These are phyloP conservation scores for Tetraneura akinire DNA, from an alignment of 1,140 invertebrate genomes.

Conservation along the genomic window DNA sequence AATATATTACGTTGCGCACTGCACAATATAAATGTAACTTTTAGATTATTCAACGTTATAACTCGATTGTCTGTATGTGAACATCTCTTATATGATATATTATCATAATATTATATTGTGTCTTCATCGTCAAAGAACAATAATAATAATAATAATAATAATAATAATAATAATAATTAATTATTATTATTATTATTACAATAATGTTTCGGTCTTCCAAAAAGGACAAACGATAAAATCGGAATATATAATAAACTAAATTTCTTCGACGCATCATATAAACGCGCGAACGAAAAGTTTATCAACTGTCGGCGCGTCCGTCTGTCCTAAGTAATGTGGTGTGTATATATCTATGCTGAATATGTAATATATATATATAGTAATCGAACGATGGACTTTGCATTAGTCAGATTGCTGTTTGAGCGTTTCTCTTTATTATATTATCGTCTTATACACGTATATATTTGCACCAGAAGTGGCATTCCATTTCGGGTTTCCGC, in stretches of 20 bases:
- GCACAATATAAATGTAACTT: not conserved
- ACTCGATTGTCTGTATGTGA: conserved; percentile 26
- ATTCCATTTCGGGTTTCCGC: not conserved
- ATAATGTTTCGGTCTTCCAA: not conserved
- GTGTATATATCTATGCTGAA: too few relatives aligned
- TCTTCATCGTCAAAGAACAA: too few relatives aligned
- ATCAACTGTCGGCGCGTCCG: not conserved
- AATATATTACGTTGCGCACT: too few relatives aligned
- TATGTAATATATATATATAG: too few relatives aligned
- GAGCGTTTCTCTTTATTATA: not conserved
- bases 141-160: too few relatives aligned
- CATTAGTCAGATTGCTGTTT: conserved; percentile 32
- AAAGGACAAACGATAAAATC: conserved; percentile 26
- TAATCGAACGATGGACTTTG: not conserved
- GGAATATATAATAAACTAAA: conserved; percentile 25
- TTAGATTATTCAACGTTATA: not conserved
- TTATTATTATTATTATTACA: too few relatives aligned
- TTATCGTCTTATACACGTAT: too few relatives aligned
- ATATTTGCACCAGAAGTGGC: not conserved
- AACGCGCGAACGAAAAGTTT: conserved; percentile 6
- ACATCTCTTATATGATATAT: too few relatives aligned
- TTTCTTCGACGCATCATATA: not conserved
- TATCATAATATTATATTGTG: too few relatives aligned
- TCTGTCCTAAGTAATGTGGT: too few relatives aligned
- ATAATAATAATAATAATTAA: too few relatives aligned